Evolutionary conservation across 1,140 invertebrate genomes (phyloP), one percentile per base, ranked within the genome.

Genomic region (Drosophila parabipectinata): DNA sequence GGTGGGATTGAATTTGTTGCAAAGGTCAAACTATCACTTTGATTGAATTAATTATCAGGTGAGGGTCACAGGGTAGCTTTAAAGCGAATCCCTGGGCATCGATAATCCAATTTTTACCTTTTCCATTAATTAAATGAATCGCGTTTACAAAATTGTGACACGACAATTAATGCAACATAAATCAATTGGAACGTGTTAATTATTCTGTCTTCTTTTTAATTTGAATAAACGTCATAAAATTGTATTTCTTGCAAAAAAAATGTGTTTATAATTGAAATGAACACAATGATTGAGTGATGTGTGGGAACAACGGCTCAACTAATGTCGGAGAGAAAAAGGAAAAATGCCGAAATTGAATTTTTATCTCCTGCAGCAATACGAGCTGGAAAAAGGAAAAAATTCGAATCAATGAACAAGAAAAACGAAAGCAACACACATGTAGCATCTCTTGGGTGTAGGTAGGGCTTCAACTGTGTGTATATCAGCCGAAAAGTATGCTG

Each of bases 381-480:
- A 15, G 52, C 37, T 50, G 55, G 37, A 37, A 67, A 73, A 72
- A 71, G 75, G 58, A 57, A 63, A 66, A 51, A 28, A 45, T 62
- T 48, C 77, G 61, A 81, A 48, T 85, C 82, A 85, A 85, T 85
- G 77, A 85, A 78, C 81, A 85, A 85, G 82, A 85, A 85, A 85
- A 85, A 72, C 77, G 77, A 78, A 75, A 50, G 45, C 30, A 48
- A 44, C 47, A 60, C 55, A 62, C 28, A 75, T n/a, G 44, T 18
- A 18, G 30, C 8, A 18, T 44, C 52, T 51, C 28, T 18, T 41
- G 48, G 53, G 30, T 39, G 26, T 56, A 53, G 14, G 41, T 34
- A 24, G 21, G 53, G 44, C 39, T 32, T 28, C 41, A 50, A 41
- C 14, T n/a, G n/a, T 14, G 14, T 44, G 14, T 50, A 63, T 54